Evolutionary conservation across 1,140 invertebrate species (phyloP), one percentile per base, ranked within the genome.

Genomic region (Whitmania pigra): DNA sequence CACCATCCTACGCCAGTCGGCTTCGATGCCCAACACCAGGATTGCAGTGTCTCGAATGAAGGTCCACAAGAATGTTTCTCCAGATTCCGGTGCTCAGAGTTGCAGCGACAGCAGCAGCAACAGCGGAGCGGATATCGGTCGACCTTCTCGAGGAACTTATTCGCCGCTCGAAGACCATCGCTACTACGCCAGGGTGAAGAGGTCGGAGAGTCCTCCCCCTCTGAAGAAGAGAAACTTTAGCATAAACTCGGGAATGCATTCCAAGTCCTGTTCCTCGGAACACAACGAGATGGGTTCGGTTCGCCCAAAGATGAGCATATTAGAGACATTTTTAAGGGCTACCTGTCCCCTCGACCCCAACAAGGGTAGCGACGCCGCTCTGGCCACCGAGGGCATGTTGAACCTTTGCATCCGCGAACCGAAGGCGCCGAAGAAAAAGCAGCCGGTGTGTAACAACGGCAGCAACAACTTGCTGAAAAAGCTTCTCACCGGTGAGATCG

Each of bases 361-460:
- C 69, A 70, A 70, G 25, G 69, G 69, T 9, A 53, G 36, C 25
- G 53, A 70, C 43, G 69, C 69, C 1, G 69, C 69, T n/a, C 53
- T 70, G n/a, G 69, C 69, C 6, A 49, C 69, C 15, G 53, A 70
- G n/a, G 69, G 69, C 29, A 36, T 70, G 31, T 17, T 53, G 7
- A 36, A 70, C 29, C 43, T 70, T 7, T 53, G 69, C n/a, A 43
- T 70, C 36, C 22, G 53, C 13, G 49, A 36, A 17, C 31, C n/a
- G 13, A 49, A 70, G 11, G 43, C 43, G 2, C 43, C 43, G 43
- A 49, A 49, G 43, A 49, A 49, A 49, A 49, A 49, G 43, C 43
- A 49, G 43, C 9, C 43, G 9, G 15, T 17, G 13, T 11, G 9
- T 17, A 53, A 53, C 20, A 49, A 70, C 18, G 40, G 17, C n/a